Evolutionary conservation across 1,140 invertebrate genomes (phyloP), one percentile per base, ranked within the genome.

Genomic region (Eufriesea mexicana): DNA sequence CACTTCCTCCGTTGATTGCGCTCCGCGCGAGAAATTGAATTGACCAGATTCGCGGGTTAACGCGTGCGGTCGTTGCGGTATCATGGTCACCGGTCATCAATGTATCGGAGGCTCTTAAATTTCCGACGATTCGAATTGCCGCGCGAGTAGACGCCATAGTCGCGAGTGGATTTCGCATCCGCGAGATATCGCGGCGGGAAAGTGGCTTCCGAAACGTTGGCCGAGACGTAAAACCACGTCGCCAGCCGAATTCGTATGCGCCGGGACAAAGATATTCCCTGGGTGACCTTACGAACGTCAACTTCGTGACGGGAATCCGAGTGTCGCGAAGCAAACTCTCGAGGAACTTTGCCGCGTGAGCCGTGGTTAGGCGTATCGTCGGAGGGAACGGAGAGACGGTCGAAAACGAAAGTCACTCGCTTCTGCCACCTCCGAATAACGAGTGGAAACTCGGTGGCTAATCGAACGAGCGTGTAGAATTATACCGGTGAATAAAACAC

Each of bases 21-120:
- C 59, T 47, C 71, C 51, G 67, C 67, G 67, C 42, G 85, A 86
- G 81, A 80, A 86, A 87, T 87, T 86, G 64, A 51, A 87, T 86
- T 67, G 81, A 9, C 55, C 67, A 73, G 72, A 86, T 84, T 81
- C 55, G 72, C 28, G 64, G 67, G 61, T 16, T 54, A 55, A n/a
- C 47, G 49, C n/a, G 18, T 45, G 86, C 66, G 85, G 85, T 77
- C 35, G 70, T 49, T 57, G 64, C 25, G 57, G 61, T 79, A 79
- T 84, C 71, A 72, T 14, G 84, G 64, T 79, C 42, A 67, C 35
- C 49, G 78, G 14, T 25, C 55, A 61, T 78, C 59, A 76, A 51
- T 72, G 28, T 9, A 45, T 42, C 25, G 42, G n/a, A 45, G 62
- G 20, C 54, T 75, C 79, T 81, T 76, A 49, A 47, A 55, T 73